Evolutionary conservation across 2,797 vertebrate species (phyloP), one percentile per base, ranked within the genome.

Genomic region (Dromococcyx pavoninus): DNA sequence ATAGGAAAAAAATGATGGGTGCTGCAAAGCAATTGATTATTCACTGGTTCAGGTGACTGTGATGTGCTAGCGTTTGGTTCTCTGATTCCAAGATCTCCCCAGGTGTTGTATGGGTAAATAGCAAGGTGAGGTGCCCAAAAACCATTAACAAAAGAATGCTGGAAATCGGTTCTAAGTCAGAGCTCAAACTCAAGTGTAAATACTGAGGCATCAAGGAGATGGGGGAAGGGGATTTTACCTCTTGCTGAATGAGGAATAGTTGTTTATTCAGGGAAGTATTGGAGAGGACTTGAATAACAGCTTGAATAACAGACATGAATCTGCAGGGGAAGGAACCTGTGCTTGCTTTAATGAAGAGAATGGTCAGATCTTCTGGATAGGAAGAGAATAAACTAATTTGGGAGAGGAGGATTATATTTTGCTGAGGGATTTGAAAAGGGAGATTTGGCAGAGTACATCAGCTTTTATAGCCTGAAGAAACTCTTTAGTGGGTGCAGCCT

Each of bases 91-190:
- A 46, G 17, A 46, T 11, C 32, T 73, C 30, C 28, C 10, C 18
- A 22, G 3, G 10, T 18, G 27, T 3, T 24, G 17, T 19, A 5
- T 12, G 28, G 28, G 72, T 30, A 33, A 61, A 32, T 24, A 27
- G 0, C 0, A 2, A 79, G 33, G 7, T 22, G 41, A 14, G 39
- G 32, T 54, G 35, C 65, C 41, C 37, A 33, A 41, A 44, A 33
- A 50, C 22, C 24, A 13, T 57, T 48, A 8, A 17, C 4, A 21
- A 22, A 80, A 30, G 13, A 5, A 0, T 65, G 37, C 41, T 84
- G 66, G 48, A 60, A 75, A 50, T 50, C 58, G 25, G 7, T 11
- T 48, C 53, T 37, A 56, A 54, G 30, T 30, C 11, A 24, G 56
- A 83, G 50, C 53, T 77, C 7, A 3, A 9, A 14, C 10, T 72